These are phyloP conservation scores for Cynodonichthys magdalenae DNA, from an alignment of 2,797 vertebrate genomes.

Conservation along the genomic window DNA sequence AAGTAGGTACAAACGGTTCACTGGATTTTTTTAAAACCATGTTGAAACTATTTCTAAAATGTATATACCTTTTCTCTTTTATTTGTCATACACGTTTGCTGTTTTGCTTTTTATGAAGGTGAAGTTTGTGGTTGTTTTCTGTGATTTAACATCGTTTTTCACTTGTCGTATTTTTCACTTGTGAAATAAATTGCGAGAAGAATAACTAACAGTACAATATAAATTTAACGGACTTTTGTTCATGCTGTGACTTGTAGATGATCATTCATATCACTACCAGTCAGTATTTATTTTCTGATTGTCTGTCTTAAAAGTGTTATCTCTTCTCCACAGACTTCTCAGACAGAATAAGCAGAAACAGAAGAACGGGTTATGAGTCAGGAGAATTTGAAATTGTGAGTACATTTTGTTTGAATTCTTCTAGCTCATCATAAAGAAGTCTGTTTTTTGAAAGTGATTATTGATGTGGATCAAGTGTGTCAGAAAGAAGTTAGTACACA, in stretches of 20 bases:
- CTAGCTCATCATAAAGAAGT: constrained; percentile 23
- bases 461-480: constrained; percentile 6
- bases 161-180: no score
- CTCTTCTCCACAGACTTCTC: constrained; percentile 88
- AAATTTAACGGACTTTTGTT: not conserved
- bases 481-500: constrained; percentile 4
- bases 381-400: constrained; percentile 95
- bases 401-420: constrained; percentile 34
- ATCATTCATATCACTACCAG: not conserved
- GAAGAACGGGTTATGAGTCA: constrained; percentile 92
- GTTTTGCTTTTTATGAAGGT: no score
- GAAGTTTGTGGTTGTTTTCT: no score
- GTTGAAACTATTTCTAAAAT: no score
- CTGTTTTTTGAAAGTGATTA: constrained; percentile 16
- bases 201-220: not conserved
- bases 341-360: constrained; percentile 90
- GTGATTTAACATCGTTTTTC: no score
- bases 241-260: not conserved
- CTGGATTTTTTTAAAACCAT: no score
- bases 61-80: no score
- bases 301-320: constrained; percentile 18
- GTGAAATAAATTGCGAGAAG: no score
- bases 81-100: no score
- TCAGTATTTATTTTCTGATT: constrained; percentile 3
- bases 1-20: no score